A percentile compares a stretch with the other conserved stretches of the same genome.
Evolutionary conservation across 1,140 invertebrate genomes (phyloP).

Genomic region (Diorhabda sublineata): DNA sequence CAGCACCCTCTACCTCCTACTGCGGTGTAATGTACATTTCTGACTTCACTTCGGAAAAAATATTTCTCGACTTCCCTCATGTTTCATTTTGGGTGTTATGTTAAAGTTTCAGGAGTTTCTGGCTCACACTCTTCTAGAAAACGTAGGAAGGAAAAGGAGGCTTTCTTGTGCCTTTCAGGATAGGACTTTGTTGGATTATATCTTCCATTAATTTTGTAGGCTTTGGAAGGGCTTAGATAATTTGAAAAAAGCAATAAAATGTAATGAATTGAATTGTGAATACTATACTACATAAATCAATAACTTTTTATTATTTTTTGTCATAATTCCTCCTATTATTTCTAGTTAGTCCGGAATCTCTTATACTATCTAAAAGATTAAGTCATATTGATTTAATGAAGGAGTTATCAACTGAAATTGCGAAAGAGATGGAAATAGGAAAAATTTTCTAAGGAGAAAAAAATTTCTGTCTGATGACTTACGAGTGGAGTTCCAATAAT

Average conservation of each 20-base stretch:
- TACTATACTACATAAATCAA: no score
- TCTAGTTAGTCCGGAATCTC: no score
- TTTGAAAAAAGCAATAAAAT: no score
- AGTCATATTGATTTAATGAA: not conserved
- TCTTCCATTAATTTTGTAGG: no score
- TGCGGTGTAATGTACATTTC: slow-evolving; percentile 1
- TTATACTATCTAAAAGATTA: no score
- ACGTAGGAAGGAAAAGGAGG: not conserved
- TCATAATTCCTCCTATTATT: not conserved
- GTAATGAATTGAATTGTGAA: no score
- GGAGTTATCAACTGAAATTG: not conserved
- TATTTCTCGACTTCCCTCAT: not conserved
- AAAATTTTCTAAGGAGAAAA: not conserved
- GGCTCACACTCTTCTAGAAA: slow-evolving; percentile 1
- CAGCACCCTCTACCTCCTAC: not conserved
- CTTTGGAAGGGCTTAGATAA: no score
- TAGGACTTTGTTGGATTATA: not conserved
- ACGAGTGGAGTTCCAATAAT: not conserved
- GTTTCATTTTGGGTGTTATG: not conserved
- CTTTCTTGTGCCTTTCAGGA: not conserved
- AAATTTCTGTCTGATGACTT: not conserved
- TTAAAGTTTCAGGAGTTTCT: slow-evolving; percentile 2
- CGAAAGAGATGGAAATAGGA: not conserved
- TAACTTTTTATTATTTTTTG: no score
- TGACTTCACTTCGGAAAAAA: not conserved